A percentile compares a stretch with the other conserved stretches of the same genome.
These are phyloP conservation scores for Phocoena sinus DNA, from an alignment of 2,113 vertebrate species.

Conservation along the genomic window DNA sequence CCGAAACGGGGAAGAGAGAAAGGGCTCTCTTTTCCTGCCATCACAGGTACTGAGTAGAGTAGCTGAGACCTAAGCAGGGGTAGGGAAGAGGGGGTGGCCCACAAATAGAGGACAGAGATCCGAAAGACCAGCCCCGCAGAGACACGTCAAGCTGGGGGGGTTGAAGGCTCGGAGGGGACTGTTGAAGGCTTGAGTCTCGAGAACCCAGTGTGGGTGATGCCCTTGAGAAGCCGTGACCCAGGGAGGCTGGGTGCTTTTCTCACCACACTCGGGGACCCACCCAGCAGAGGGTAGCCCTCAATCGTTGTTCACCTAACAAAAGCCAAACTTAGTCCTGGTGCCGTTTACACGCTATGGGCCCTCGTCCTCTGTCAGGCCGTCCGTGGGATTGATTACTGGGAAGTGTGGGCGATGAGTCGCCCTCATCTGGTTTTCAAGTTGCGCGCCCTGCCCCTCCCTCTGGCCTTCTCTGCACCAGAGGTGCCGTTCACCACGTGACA, in stretches of 20 bases:
- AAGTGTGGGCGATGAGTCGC: background rate
- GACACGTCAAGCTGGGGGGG: background rate
- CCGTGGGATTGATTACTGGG: background rate
- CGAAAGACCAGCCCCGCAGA: background rate
- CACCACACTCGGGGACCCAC: background rate
- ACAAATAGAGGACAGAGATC: background rate
- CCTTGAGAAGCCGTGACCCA: background rate
- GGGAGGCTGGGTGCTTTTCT: background rate
- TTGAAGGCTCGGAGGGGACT: background rate
- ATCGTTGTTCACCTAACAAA: background rate
- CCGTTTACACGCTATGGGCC: background rate
- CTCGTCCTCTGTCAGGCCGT: background rate
- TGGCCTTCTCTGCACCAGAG: background rate
- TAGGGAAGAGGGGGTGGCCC: background rate
- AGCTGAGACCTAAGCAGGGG: background rate
- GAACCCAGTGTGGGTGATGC: background rate
- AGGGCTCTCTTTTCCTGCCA: background rate
- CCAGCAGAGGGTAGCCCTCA: background rate
- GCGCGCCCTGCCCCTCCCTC: background rate
- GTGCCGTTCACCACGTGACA: too few species aligned
- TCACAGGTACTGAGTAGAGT: background rate
- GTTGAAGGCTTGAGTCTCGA: background rate
- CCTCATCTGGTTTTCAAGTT: background rate
- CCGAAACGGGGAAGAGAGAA: background rate
- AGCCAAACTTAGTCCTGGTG: background rate